Conservation (phyloP, 2,113 vertebrate species). For the Centrocercus urophasianus region DNA sequence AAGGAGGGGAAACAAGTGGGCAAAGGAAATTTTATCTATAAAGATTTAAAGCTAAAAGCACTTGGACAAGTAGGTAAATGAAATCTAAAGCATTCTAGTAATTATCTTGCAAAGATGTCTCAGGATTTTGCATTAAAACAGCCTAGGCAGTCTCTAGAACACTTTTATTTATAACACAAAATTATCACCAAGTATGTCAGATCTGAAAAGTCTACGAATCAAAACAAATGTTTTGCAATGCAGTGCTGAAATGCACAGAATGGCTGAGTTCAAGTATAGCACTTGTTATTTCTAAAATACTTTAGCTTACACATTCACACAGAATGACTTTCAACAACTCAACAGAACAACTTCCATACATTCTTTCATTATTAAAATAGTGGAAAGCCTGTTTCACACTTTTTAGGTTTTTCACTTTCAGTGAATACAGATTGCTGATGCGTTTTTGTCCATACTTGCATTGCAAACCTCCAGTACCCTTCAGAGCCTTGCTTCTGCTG, state of each 20-base stretch:
- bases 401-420: neutral
- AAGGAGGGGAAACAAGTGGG: neutral
- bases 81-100: neutral
- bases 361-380: neutral
- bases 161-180: neutral
- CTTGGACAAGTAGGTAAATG: neutral
- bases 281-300: neutral
- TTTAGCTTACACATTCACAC: neutral
- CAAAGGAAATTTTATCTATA: neutral
- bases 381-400: neutral
- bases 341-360: neutral
- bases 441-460: neutral
- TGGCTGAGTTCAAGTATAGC: neutral
- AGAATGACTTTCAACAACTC: neutral
- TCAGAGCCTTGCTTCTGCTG: neutral
- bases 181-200: neutral
- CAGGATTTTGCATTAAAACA: neutral
- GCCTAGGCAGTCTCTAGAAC: neutral
- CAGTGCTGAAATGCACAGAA: neutral
- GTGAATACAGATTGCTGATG: neutral
- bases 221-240: neutral
- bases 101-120: neutral
- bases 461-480: neutral
- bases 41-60: neutral
- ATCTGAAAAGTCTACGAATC: neutral